Conservation (phyloP, 2,797 vertebrate species). For the Sebastes kiyomatsui region DNA sequence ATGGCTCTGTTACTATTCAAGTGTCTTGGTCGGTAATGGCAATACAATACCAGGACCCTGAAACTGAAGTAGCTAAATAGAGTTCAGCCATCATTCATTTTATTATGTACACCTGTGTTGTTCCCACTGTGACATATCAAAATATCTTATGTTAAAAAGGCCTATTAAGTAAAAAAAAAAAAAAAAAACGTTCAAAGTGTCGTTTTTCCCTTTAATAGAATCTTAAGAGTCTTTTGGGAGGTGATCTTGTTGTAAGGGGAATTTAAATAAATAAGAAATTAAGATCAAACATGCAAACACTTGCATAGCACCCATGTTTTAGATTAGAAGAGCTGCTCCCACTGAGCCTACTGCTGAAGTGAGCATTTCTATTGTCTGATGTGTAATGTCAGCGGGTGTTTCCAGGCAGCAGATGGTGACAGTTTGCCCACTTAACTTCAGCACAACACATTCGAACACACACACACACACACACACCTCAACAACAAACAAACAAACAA, state of each 20-base stretch:
- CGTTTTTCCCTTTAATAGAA: background rate
- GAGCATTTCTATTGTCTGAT: conserved; percentile 51
- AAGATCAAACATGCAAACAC: conserved; percentile 14
- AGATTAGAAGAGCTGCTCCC: conserved; percentile 33
- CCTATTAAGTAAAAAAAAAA: background rate
- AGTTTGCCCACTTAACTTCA: conserved; percentile 51
- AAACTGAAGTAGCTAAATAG: background rate
- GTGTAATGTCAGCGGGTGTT: conserved; percentile 58
- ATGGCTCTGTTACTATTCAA: background rate
- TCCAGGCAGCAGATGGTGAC: conserved; percentile 67
- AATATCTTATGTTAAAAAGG: background rate
- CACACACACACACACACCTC: background rate
- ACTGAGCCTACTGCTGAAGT: conserved; percentile 35
- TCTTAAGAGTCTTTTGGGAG: background rate
- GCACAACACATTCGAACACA: conserved; percentile 3
- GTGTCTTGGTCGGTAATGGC: background rate
- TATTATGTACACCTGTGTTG: background rate
- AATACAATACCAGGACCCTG: background rate
- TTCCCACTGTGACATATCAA: background rate
- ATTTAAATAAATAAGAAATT: background rate
- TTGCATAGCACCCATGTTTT: conserved; percentile 17
- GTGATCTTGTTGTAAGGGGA: background rate
- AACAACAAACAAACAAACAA: background rate
- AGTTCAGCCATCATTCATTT: background rate
- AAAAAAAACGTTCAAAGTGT: background rate